A percentile compares a stretch with the other conserved stretches of the same genome.
These are phyloP conservation scores for Whitmania pigra DNA, from an alignment of 1,140 invertebrate species.

Conservation along the genomic window DNA sequence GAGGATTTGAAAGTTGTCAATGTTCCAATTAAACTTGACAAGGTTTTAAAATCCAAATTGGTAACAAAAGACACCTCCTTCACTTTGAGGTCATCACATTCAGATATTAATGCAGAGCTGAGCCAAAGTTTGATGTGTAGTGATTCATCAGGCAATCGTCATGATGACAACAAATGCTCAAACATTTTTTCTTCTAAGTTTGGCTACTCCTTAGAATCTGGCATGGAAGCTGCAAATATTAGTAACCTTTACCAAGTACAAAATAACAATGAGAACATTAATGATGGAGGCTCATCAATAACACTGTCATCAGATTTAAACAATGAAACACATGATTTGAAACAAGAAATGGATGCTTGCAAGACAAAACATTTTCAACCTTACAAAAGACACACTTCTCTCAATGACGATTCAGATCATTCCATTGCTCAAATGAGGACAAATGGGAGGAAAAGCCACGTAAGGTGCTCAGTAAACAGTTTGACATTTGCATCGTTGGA, in stretches of 20 bases:
- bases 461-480: slow-evolving; percentile 2
- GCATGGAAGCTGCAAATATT: slow-evolving; percentile 1
- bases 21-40: background rate
- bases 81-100: background rate
- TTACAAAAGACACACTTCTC: slow-evolving; percentile 1
- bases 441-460: background rate
- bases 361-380: background rate
- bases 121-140: background rate
- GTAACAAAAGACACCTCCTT: slow-evolving; percentile 5
- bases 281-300: background rate
- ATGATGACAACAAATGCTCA: background rate
- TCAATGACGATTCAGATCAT: background rate
- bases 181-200: slow-evolving; percentile 6
- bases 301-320: background rate
- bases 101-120: background rate
- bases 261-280: background rate
- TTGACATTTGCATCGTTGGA: slow-evolving; percentile 40
- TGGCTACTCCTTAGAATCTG: slow-evolving; percentile 10
- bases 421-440: background rate
- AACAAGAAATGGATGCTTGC: background rate
- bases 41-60: background rate
- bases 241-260: background rate
- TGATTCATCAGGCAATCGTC: background rate
- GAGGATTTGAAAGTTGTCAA: slow-evolving; percentile 5
- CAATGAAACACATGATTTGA: background rate